A percentile compares a stretch with the other conserved stretches of the same genome.
Evolutionary conservation across 2,113 vertebrate genomes (phyloP).

Genomic region (Meleagris gallopavo): DNA sequence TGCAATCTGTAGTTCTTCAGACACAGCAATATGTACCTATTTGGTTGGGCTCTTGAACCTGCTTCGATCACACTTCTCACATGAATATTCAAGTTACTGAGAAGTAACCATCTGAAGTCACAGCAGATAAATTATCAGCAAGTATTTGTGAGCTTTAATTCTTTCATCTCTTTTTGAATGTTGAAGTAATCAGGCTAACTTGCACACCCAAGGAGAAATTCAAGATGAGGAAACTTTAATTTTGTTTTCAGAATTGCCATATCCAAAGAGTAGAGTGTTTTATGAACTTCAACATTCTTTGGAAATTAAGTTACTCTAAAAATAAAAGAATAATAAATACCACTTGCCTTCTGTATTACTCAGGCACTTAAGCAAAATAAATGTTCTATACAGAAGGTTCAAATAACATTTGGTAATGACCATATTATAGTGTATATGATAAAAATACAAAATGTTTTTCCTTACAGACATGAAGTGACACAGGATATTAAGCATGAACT

Average conservation of each 20-base stretch:
- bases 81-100: background rate
- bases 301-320: background rate
- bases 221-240: background rate
- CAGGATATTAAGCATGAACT: background rate
- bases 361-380: background rate
- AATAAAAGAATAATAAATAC: background rate
- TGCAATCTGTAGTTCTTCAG: background rate
- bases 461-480: background rate
- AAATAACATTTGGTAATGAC: background rate
- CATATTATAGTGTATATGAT: background rate
- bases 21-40: background rate
- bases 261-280: background rate
- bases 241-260: background rate
- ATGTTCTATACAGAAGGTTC: background rate
- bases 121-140: background rate
- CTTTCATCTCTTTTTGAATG: background rate
- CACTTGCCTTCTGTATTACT: background rate
- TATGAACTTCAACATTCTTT: background rate
- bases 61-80: background rate
- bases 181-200: background rate
- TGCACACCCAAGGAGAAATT: background rate
- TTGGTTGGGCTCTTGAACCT: background rate
- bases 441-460: background rate
- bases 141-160: background rate
- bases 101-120: background rate